These are phyloP conservation scores for Pogonocherus hispidulus DNA, from an alignment of 2,888 invertebrate species.

Conservation along the genomic window DNA sequence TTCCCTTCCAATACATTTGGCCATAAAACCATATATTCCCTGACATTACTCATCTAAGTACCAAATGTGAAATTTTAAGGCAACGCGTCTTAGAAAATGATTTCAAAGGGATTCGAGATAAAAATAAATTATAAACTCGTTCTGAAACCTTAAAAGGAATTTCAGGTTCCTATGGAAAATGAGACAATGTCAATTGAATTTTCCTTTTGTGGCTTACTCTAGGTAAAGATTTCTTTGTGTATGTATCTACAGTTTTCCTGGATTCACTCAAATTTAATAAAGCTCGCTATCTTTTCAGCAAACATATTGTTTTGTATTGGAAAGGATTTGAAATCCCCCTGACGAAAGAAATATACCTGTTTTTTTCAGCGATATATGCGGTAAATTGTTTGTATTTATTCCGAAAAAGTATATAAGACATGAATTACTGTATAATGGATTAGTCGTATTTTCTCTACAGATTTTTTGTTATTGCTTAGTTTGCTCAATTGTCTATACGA, in stretches of 20 bases:
- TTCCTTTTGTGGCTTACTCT: slow-evolving; percentile 26
- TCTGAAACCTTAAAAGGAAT: slow-evolving; percentile 45
- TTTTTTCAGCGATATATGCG: background rate
- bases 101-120: slow-evolving; percentile 44
- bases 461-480: too few species aligned
- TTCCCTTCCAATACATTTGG: slow-evolving; percentile 58
- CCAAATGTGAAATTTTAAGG: slow-evolving; percentile 53
- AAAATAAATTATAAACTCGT: slow-evolving; percentile 52
- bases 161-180: slow-evolving; percentile 50
- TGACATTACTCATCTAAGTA: slow-evolving; percentile 43
- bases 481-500: too few species aligned
- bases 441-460: too few species aligned
- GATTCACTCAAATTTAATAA: slow-evolving; percentile 33
- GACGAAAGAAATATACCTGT: slow-evolving; percentile 11
- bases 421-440: too few species aligned
- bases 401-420: too few species aligned
- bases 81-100: slow-evolving; percentile 44
- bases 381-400: background rate
- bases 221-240: slow-evolving; percentile 32
- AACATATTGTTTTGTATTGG: slow-evolving; percentile 15
- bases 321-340: slow-evolving; percentile 2
- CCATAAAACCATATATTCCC: slow-evolving; percentile 51
- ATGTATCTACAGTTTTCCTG: slow-evolving; percentile 26
- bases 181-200: slow-evolving; percentile 49
- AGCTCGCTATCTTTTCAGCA: slow-evolving; percentile 7